Evolutionary conservation across 1,140 invertebrate genomes (phyloP), one percentile per base, ranked within the genome.

Genomic region (Oppia nitens): DNA sequence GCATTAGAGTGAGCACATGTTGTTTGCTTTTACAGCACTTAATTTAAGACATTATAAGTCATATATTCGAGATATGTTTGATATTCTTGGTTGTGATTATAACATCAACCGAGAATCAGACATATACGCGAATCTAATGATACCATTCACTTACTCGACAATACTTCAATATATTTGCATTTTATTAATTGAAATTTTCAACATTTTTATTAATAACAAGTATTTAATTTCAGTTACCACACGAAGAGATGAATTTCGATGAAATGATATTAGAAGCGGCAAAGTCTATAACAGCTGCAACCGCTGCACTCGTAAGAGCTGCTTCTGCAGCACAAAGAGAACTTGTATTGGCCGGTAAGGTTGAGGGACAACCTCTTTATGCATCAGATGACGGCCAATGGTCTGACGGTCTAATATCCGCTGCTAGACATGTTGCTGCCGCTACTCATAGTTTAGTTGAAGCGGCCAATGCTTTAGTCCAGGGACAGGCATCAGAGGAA

Each of bases 241-340:
- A 93, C 70, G 89, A 96, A 71, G 85, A 79, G 60, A 78, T 93
- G 72, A 94, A 94, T 73, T 95, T 98, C 74, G 95, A 99, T 70
- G 94, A 98, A 71, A 95, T 98, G 83, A 98, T 99, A 63, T 72
- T 99, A 63, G 90, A 96, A 71, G 93, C 94, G 2, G 93, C 93
- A 12, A 96, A 97, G 74, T 94, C 91, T 0, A 98, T 99, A 63
- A 91, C 94, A 53, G 83, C 88, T 1, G 95, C 94, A 0, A 97
- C 94, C 0, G 91, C 93, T 2, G 91, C 92, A 0, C 73, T 98
- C 0, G 91, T 99, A 0, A 87, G 95, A 68, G 91, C 93, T 1
- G 94, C 95, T 0, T 93, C 90, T 54, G 85, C 88, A 6, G 92
- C 94, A 0, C 94, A 98, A 74, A 77, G 87, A 59, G 92, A 98